These are phyloP conservation scores for Drosophila trapezifrons DNA, from an alignment of 1,140 invertebrate species.

Conservation along the genomic window DNA sequence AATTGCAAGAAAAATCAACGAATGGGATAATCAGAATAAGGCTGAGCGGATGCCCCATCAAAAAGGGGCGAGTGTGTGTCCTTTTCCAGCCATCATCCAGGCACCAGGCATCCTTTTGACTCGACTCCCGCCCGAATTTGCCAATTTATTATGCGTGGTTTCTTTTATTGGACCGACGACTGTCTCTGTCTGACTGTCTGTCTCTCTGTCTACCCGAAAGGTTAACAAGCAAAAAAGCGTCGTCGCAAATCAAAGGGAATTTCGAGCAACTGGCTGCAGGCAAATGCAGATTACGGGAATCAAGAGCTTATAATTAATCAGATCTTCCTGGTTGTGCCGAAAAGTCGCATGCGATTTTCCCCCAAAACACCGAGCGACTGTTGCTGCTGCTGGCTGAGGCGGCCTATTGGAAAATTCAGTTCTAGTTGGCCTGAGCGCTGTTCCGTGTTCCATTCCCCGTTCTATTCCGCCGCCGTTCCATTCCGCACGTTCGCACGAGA, in stretches of 20 bases:
- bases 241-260: constrained; percentile 52
- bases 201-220: constrained; percentile 11
- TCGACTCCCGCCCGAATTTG: constrained; percentile 28
- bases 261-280: constrained; percentile 38
- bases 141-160: constrained; percentile 58
- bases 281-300: constrained; percentile 51
- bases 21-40: constrained; percentile 53
- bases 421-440: constrained; percentile 16
- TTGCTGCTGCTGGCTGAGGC: constrained; percentile 12
- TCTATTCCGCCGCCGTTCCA: constrained; percentile 44
- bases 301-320: constrained; percentile 58
- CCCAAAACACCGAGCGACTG: constrained; percentile 7
- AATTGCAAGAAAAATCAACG: constrained; percentile 67
- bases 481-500: constrained; percentile 5
- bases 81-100: constrained; percentile 40
- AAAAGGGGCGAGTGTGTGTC: constrained; percentile 61
- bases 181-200: neutral
- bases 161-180: constrained; percentile 37
- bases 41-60: constrained; percentile 35
- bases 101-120: constrained; percentile 5
- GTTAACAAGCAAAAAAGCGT: constrained; percentile 48
- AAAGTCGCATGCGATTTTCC: constrained; percentile 67
- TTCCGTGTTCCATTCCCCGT: constrained; percentile 16
- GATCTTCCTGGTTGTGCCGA: constrained; percentile 4
- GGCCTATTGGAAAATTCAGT: constrained; percentile 32